Base-by-base conservation (phyloP, 2,888 invertebrate genomes). In the Sisyra terminalis region DNA sequence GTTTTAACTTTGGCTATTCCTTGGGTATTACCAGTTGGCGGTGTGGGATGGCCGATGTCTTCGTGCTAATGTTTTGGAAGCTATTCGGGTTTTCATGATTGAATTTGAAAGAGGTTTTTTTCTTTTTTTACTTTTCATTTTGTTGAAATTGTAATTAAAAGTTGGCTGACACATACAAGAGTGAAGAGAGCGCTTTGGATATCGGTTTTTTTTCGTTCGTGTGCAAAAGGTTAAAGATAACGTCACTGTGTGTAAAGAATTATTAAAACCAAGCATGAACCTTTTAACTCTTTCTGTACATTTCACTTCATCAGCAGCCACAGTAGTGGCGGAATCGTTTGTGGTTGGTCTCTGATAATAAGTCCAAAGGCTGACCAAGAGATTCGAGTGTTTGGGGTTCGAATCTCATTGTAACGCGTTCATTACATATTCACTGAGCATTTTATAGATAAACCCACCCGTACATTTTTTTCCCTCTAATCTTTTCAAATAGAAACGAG, bases 211-310 rank as follows among this genome's bases (percentile, higher is more conserved):
- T 24, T 24, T 24, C 24, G 24, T 24, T 24, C 24, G 24, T 24
- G 24, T 24, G 24, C 24, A 24, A 24, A 24, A 24, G 24, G 24
- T 24, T 24, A 24, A 24, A 24, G 57, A 57, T 57, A 57, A 56
- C 52, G 57, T 57, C 55, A 51, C 50, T 16, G 51, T 51, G 50
- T 44, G 51, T 50, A 52, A 43, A 51, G 53, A 57, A 57, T 57
- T 57, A 57, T 57, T 57, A 57, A 57, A 57, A 57, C 54, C 55
- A 53, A 17, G 54, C 50, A 52, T 50, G 49, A 55, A 56, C 57
- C 56, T 56, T 47, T 57, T 55, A 43, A 55, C 56, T 55, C 54
- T 55, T 53, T 54, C 53, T 52, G 52, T 55, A 56, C 57, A 57
- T 56, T 53, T 57, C 57, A 57, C 56, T 55, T 24, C 24, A 24